A percentile compares a stretch with the other conserved stretches of the same genome.
phyloP scores from a whole-genome alignment of 1,140 invertebrate genomes.

The Oedothorax gibbosus region DNA sequence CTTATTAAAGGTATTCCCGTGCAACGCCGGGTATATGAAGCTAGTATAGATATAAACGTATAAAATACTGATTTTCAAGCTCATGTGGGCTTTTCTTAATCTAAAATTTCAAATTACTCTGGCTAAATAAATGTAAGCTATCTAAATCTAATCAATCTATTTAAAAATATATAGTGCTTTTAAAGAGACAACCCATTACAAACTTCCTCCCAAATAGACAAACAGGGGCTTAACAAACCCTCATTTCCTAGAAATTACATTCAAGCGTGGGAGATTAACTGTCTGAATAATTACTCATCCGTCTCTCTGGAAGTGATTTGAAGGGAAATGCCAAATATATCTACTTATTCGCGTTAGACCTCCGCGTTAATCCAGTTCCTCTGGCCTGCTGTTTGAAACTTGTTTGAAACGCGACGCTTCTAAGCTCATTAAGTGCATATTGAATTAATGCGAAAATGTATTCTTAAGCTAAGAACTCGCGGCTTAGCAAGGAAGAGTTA shows the following conservation, averaged over 20 bases:
- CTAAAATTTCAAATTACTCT: no score
- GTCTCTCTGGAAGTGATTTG: not conserved
- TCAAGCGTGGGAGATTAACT: not conserved
- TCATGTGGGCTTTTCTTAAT: no score
- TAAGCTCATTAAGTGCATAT: not conserved
- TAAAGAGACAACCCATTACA: no score
- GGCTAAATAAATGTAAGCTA: no score
- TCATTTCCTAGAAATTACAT: not conserved
- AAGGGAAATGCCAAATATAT: not conserved
- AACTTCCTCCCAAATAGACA: no score
- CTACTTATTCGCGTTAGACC: not conserved
- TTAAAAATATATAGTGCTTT: no score
- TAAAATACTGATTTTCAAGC: no score
- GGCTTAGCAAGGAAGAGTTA: not conserved
- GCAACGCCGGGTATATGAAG: no score
- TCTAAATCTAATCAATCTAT: no score
- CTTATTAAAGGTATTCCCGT: no score
- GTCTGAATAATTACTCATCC: not conserved
- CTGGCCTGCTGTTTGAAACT: not conserved
- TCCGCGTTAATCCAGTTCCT: not conserved
- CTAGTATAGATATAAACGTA: no score
- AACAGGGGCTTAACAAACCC: no score
- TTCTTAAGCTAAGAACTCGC: not conserved
- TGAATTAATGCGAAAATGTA: not conserved
- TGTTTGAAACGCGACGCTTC: not conserved